Percentiles rank a stretch among this genome's conserved stretches.
Evolutionary conservation across 2,888 invertebrate genomes (phyloP).

Genomic region (Ethmia dodecea): DNA sequence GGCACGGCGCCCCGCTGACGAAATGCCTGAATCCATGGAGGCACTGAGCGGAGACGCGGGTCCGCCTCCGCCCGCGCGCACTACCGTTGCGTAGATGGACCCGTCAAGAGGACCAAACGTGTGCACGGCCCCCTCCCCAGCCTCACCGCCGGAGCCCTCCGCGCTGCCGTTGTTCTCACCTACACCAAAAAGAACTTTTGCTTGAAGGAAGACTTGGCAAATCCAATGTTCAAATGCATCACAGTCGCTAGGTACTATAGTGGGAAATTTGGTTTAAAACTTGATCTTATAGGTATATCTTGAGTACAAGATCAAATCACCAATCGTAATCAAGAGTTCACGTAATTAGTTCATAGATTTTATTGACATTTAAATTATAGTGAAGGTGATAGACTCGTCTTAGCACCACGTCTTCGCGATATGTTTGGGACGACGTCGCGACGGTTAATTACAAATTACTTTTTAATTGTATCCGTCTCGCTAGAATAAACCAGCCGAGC

Average conservation of each 20-base stretch:
- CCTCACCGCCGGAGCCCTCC: slow-evolving; percentile 64
- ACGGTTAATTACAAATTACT: slow-evolving; percentile 50
- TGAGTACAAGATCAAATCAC: no score
- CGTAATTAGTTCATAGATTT: no score
- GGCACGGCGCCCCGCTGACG: slow-evolving; percentile 82
- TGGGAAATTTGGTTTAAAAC: no score
- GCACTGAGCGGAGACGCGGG: slow-evolving; percentile 86
- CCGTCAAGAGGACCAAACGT: slow-evolving; percentile 93
- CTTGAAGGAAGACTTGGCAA: no score
- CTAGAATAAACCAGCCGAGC: slow-evolving; percentile 42
- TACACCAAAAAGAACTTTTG: slow-evolving; percentile 40
- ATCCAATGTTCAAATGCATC: no score
- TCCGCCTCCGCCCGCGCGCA: slow-evolving; percentile 63
- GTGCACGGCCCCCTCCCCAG: slow-evolving; percentile 75
- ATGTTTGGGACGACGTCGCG: slow-evolving; percentile 27
- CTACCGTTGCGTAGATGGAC: slow-evolving; percentile 89
- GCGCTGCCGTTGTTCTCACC: slow-evolving; percentile 78
- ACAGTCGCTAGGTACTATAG: no score
- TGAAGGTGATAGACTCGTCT: no score
- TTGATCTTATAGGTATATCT: no score
- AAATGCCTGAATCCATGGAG: slow-evolving; percentile 95
- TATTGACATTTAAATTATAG: no score
- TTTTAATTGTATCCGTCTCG: slow-evolving; percentile 58
- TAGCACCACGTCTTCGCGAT: not conserved
- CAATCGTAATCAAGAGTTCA: no score